Percentiles rank a stretch among this genome's conserved stretches.
Conservation (phyloP, 2,113 vertebrate genomes). For the Tragelaphus buxtoni region DNA sequence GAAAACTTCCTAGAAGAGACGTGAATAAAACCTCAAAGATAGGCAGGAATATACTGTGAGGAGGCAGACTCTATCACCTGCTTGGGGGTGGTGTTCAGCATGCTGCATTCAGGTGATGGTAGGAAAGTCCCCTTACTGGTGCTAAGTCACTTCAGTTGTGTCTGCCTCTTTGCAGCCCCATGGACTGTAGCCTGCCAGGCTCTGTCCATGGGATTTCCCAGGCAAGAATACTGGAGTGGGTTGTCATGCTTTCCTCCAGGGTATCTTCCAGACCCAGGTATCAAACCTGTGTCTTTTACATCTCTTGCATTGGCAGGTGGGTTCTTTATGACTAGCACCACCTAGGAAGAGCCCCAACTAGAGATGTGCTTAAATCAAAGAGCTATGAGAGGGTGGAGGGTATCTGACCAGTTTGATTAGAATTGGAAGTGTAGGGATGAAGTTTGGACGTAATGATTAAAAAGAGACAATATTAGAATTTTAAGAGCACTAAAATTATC, state of each 20-base stretch:
- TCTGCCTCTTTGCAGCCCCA: background rate
- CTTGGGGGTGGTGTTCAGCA: background rate
- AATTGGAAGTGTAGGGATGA: background rate
- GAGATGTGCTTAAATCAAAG: background rate
- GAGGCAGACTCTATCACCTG: background rate
- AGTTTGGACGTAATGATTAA: background rate
- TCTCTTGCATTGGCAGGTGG: background rate
- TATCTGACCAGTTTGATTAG: background rate
- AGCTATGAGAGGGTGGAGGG: background rate
- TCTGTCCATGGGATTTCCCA: background rate
- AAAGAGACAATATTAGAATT: background rate
- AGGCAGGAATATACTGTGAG: background rate
- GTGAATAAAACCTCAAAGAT: background rate
- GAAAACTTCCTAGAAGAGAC: background rate
- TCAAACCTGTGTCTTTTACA: background rate
- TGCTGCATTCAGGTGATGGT: accelerated
- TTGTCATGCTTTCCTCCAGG: background rate
- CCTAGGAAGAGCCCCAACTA: background rate
- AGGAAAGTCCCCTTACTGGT: background rate
- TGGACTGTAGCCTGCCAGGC: background rate
- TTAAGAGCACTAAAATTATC: background rate
- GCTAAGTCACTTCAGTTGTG: background rate
- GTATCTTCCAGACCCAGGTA: background rate
- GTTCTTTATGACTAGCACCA: background rate
- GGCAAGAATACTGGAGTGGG: background rate